Percentiles rank a stretch among this genome's conserved stretches.
Conservation (phyloP, 2,888 invertebrate genomes). For the Drosophila siamana region DNA sequence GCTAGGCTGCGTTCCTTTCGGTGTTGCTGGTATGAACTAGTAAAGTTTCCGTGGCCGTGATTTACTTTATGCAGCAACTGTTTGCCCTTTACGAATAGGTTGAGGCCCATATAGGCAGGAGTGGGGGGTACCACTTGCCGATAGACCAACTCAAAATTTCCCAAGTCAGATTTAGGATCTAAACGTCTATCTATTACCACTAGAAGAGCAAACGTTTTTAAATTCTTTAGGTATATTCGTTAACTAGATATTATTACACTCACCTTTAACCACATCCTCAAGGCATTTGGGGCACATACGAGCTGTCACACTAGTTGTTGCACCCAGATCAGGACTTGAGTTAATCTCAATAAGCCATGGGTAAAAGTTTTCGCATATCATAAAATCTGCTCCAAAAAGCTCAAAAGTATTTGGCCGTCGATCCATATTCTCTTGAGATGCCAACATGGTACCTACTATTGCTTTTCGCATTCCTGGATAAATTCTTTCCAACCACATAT, state of each 20-base stretch:
- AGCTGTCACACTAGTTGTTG: slow-evolving; percentile 95
- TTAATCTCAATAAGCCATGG: slow-evolving; percentile 98
- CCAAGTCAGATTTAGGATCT: slow-evolving; percentile 91
- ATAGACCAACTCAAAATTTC: slow-evolving; percentile 92
- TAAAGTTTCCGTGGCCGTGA: slow-evolving; percentile 64
- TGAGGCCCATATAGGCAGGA: slow-evolving; percentile 91
- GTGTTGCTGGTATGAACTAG: slow-evolving; percentile 62
- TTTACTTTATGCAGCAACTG: slow-evolving; percentile 80
- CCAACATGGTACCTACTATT: slow-evolving; percentile 91
- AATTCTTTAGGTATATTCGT: not conserved
- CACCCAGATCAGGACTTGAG: slow-evolving; percentile 95
- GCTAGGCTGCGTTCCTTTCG: slow-evolving; percentile 77
- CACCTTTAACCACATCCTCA: slow-evolving; percentile 96
- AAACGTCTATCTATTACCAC: slow-evolving; percentile 91
- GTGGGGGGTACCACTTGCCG: slow-evolving; percentile 91
- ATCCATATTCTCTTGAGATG: slow-evolving; percentile 94
- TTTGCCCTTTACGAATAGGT: slow-evolving; percentile 84
- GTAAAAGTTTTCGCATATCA: slow-evolving; percentile 94
- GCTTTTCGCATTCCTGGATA: slow-evolving; percentile 94
- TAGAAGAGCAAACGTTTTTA: slow-evolving; percentile 85
- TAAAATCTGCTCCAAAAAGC: slow-evolving; percentile 97
- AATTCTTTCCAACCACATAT: slow-evolving; percentile 93
- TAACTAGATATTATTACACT: slow-evolving; percentile 7
- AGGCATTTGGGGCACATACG: slow-evolving; percentile 94
- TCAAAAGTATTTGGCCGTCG: slow-evolving; percentile 93